These are phyloP conservation scores for Clamator glandarius DNA, from an alignment of 2,797 vertebrate genomes.

Conservation along the genomic window DNA sequence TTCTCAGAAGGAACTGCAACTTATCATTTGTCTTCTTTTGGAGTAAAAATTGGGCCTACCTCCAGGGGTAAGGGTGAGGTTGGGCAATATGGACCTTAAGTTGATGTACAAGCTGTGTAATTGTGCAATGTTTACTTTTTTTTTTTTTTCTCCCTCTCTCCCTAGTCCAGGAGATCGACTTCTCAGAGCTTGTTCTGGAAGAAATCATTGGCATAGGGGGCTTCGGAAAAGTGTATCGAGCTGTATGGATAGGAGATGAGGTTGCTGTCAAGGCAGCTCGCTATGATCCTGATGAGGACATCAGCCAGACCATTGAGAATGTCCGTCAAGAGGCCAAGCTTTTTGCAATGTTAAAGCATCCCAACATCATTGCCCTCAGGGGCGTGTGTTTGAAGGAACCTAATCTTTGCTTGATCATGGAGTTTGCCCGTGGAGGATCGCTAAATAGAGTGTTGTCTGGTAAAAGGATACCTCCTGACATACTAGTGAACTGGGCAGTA, in stretches of 20 bases:
- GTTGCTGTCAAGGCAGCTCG: constrained; percentile 97
- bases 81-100: neutral
- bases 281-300: constrained; percentile 93
- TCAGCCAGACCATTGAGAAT: constrained; percentile 92
- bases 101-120: neutral
- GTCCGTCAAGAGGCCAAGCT: constrained; percentile 97
- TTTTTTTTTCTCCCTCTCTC: neutral
- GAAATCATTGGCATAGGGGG: constrained; percentile 97
- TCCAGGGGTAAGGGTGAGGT: neutral
- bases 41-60: neutral
- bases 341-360: constrained; percentile 94
- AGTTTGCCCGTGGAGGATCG: constrained; percentile 92
- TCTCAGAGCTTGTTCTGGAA: constrained; percentile 91
- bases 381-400: constrained; percentile 94
- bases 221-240: constrained; percentile 96
- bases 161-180: constrained; percentile 92
- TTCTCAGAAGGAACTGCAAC: neutral
- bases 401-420: constrained; percentile 96
- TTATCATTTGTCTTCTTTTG: neutral
- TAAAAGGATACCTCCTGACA: constrained; percentile 93
- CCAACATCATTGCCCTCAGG: constrained; percentile 94
- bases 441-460: constrained; percentile 93
- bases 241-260: constrained; percentile 89
- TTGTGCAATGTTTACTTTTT: neutral
- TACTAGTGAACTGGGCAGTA: constrained; percentile 97